Conservation (phyloP, 64 coral and sea anemone species). For the Stichodactyla helianthus region DNA sequence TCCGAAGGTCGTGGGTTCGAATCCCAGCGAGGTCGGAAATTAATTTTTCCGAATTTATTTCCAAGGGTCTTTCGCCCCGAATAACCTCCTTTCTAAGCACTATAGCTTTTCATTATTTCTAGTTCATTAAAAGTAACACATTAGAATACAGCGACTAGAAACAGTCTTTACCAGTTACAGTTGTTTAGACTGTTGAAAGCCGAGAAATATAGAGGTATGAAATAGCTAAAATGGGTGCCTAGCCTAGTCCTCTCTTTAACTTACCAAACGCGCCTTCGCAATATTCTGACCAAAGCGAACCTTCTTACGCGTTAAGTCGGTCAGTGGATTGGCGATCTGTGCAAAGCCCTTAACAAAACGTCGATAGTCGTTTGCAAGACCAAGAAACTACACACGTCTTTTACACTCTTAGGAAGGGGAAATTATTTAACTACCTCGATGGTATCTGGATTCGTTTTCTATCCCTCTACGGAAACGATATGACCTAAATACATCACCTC, state of each 20-base stretch:
- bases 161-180: too few relatives aligned
- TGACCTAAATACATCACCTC: slow-evolving; percentile 15
- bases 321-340: slow-evolving; percentile 5
- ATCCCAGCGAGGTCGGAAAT: too few relatives aligned
- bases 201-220: slow-evolving; percentile 5
- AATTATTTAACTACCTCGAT: background rate
- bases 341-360: slow-evolving; percentile 35
- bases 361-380: slow-evolving; percentile 40
- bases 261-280: slow-evolving; percentile 9
- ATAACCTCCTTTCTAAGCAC: too few relatives aligned
- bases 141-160: too few relatives aligned
- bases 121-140: too few relatives aligned
- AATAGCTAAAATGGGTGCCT: background rate
- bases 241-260: background rate
- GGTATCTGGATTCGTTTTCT: background rate
- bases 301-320: background rate
- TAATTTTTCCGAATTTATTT: too few relatives aligned
- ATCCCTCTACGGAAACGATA: background rate
- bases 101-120: too few relatives aligned
- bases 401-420: slow-evolving; percentile 16
- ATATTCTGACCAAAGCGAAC: background rate
- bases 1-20: too few relatives aligned
- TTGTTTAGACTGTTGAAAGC: too few relatives aligned
- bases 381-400: slow-evolving; percentile 52
- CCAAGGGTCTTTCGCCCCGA: too few relatives aligned